Evolutionary conservation across 2,888 invertebrate genomes (phyloP).

Genomic region (Microctonus brassicae): DNA sequence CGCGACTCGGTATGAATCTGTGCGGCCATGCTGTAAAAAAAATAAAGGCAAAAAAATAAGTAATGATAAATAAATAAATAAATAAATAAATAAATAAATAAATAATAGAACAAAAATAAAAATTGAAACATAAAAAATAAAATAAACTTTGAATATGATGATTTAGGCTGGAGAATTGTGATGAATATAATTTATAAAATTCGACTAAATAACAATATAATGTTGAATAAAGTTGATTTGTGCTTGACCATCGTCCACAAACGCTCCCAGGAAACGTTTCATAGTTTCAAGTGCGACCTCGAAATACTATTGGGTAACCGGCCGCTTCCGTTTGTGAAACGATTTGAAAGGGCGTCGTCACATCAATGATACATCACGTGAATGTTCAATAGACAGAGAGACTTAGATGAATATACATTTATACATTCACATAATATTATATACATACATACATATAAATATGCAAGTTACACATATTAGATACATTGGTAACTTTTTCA

Average conservation of each 20-base stretch:
- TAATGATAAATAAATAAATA: constrained; percentile 43
- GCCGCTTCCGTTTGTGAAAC: constrained; percentile 30
- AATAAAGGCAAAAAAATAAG: constrained; percentile 55
- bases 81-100: constrained; percentile 41
- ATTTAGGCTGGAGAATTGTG: constrained; percentile 14
- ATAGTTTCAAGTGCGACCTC: constrained; percentile 57
- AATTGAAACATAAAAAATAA: constrained; percentile 39
- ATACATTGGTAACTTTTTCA: not conserved
- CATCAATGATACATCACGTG: constrained; percentile 14
- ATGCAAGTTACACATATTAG: not conserved
- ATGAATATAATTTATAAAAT: not conserved
- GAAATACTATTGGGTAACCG: constrained; percentile 37
- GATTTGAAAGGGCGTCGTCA: constrained; percentile 20
- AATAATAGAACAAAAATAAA: constrained; percentile 15
- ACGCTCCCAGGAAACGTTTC: constrained; percentile 37
- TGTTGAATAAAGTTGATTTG: constrained; percentile 25
- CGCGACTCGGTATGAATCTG: constrained; percentile 98
- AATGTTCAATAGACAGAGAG: constrained; percentile 15
- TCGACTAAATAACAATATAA: constrained; percentile 25
- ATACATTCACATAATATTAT: not conserved
- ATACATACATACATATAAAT: not conserved
- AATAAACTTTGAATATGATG: constrained; percentile 24
- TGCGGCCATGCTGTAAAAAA: constrained; percentile 89
- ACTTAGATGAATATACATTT: not conserved
- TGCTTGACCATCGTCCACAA: constrained; percentile 27